phyloP scores from a whole-genome alignment of 2,888 invertebrate genomes.

The Diploptera punctata region DNA sequence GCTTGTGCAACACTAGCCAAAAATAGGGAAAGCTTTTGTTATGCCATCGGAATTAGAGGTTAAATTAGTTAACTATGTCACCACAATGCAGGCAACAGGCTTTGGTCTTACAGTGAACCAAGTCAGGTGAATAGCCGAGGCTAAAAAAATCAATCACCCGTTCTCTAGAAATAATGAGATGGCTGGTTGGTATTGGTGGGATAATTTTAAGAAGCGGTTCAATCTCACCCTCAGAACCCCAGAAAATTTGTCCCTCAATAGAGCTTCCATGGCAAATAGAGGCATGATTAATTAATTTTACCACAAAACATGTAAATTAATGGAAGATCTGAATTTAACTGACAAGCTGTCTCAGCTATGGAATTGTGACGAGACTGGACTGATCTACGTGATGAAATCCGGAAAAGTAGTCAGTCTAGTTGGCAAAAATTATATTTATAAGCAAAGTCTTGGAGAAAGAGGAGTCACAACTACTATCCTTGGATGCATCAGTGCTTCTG shows the following conservation, averaged over 20 bases:
- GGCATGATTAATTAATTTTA: not conserved
- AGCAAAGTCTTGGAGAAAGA: not conserved
- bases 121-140: not conserved
- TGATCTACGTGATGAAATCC: not conserved
- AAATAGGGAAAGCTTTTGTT: slow-evolving; percentile 1
- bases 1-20: slow-evolving; percentile 9
- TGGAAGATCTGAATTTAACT: not conserved
- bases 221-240: slow-evolving; percentile 11
- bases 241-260: slow-evolving; percentile 3
- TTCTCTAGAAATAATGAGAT: slow-evolving; percentile 12
- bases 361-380: not conserved
- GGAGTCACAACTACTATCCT: slow-evolving; percentile 18
- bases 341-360: not conserved
- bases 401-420: not conserved
- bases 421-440: not conserved
- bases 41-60: not conserved
- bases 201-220: slow-evolving; percentile 7
- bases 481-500: slow-evolving; percentile 2
- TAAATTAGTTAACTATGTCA: too few relatives aligned
- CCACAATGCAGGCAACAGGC: not conserved
- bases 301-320: slow-evolving; percentile 3
- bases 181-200: slow-evolving; percentile 13
- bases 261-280: slow-evolving; percentile 8
- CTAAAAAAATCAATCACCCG: not conserved
- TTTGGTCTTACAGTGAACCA: slow-evolving; percentile 8